phyloP scores from a whole-genome alignment of 2,888 invertebrate species.

The Hypselothyrea guttata region DNA sequence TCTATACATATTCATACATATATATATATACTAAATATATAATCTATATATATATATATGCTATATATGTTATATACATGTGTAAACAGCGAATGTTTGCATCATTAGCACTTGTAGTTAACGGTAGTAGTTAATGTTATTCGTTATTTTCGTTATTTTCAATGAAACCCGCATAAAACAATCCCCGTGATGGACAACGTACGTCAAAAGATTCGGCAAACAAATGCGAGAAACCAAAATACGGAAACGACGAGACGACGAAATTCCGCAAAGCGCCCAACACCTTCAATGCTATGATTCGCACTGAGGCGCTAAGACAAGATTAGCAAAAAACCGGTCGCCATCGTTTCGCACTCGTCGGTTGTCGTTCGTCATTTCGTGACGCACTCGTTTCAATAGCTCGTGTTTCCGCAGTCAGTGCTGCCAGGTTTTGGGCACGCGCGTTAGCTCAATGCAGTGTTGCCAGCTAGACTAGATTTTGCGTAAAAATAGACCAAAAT shows the following conservation, averaged over 20 bases:
- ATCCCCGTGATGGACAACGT: constrained; percentile 46
- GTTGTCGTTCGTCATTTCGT: too few species aligned
- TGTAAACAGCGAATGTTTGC: constrained; percentile 5
- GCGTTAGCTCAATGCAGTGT: too few species aligned
- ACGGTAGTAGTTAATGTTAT: constrained; percentile 1
- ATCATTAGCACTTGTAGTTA: neutral
- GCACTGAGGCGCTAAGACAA: constrained; percentile 57
- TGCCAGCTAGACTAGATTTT: too few species aligned
- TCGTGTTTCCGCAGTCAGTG: too few species aligned
- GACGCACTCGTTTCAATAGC: too few species aligned
- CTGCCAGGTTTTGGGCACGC: too few species aligned
- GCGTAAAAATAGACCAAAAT: too few species aligned
- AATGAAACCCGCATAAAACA: constrained; percentile 34
- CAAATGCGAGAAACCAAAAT: constrained; percentile 25
- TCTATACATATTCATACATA: too few species aligned
- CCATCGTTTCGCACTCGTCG: too few species aligned
- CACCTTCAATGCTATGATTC: constrained; percentile 55
- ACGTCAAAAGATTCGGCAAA: constrained; percentile 68
- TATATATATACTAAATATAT: too few species aligned
- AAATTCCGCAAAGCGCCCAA: constrained; percentile 39
- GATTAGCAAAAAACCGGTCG: too few species aligned
- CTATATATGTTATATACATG: constrained; percentile 53
- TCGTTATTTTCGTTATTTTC: constrained; percentile 9
- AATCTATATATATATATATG: too few species aligned
- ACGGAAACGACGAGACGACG: constrained; percentile 13